Evolutionary conservation across 2,888 invertebrate species (phyloP).

Genomic region (Xylophagus ater): DNA sequence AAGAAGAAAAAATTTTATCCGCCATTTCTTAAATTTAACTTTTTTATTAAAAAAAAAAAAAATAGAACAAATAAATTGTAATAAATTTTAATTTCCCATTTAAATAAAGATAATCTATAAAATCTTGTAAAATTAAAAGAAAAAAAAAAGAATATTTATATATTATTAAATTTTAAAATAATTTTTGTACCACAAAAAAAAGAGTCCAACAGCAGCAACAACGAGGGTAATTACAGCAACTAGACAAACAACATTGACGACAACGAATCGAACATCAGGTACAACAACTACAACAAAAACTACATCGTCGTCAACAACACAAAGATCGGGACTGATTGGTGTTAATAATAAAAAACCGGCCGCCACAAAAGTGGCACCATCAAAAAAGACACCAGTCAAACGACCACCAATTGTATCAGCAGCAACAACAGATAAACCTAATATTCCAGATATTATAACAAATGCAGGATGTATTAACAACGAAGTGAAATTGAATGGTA

Average conservation of each 20-base stretch:
- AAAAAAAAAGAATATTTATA: neutral
- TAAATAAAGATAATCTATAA: neutral
- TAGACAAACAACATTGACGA: neutral
- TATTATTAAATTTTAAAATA: neutral
- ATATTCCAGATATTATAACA: too few species aligned
- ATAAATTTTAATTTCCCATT: neutral
- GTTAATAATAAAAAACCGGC: too few species aligned
- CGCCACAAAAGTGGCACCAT: too few species aligned
- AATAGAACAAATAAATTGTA: slow-evolving; percentile 5
- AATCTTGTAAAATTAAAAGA: neutral
- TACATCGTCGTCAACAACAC: too few species aligned
- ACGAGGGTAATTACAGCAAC: neutral
- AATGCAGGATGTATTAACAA: too few species aligned
- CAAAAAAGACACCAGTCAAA: slow-evolving; percentile 15
- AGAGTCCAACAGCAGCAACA: neutral
- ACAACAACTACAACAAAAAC: too few species aligned
- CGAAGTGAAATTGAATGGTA: too few species aligned
- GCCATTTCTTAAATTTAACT: slow-evolving; percentile 2
- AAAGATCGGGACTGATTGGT: too few species aligned
- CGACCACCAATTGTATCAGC: slow-evolving; percentile 15
- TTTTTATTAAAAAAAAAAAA: slow-evolving; percentile 6
- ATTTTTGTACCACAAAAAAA: neutral
- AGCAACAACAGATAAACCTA: slow-evolving; percentile 15
- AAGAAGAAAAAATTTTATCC: too few species aligned
- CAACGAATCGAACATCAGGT: slow-evolving; percentile 3